Evolutionary conservation across 2,113 vertebrate genomes (phyloP).

Genomic region (Naja naja): DNA sequence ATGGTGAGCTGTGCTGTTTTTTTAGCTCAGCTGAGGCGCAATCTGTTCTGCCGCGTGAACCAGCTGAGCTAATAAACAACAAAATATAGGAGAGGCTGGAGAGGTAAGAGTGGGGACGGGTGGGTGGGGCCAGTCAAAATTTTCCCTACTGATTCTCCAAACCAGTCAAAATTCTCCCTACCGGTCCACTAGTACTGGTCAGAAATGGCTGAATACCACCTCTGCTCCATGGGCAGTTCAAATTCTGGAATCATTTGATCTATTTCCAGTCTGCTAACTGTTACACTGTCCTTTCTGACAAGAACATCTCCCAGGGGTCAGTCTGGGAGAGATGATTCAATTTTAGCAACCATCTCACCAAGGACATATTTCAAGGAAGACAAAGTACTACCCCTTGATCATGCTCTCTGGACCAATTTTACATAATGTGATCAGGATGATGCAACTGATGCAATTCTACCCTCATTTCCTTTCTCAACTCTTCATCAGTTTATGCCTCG

Average conservation of each 20-base stretch:
- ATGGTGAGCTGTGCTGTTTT: too few relatives aligned
- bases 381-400: background rate
- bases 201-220: too few relatives aligned
- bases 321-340: constrained; percentile 3
- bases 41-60: too few relatives aligned
- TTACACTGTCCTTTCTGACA: background rate
- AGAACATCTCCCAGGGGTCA: background rate
- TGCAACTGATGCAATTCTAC: background rate
- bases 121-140: too few relatives aligned
- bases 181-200: too few relatives aligned
- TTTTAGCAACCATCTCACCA: background rate
- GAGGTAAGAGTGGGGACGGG: too few relatives aligned
- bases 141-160: too few relatives aligned
- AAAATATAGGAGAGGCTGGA: too few relatives aligned
- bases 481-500: constrained; percentile 20
- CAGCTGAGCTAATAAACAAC: too few relatives aligned
- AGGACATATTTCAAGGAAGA: constrained; percentile 13
- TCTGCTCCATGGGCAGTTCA: background rate
- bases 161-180: too few relatives aligned
- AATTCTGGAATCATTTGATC: background rate
- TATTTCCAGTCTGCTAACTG: background rate
- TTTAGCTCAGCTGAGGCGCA: too few relatives aligned
- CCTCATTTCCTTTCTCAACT: background rate
- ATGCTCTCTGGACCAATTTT: background rate
- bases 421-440: rapidly evolving